These are phyloP conservation scores for Agelastica alni DNA, from an alignment of 2,888 invertebrate species.

Conservation along the genomic window DNA sequence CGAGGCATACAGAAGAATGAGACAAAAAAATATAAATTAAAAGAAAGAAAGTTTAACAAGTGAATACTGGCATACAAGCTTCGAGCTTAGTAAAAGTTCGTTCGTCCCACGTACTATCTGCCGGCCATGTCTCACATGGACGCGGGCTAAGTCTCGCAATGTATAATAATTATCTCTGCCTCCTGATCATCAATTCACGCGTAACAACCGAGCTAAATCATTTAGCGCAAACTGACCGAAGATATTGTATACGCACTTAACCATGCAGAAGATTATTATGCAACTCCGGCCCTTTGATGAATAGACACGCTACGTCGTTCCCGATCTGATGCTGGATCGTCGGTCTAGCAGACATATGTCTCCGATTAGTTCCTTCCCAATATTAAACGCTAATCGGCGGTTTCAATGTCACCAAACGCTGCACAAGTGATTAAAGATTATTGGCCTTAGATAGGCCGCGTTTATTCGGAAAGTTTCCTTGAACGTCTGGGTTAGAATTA, in stretches of 20 bases:
- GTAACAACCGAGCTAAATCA: slow-evolving; percentile 53
- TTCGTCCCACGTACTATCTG: slow-evolving; percentile 3
- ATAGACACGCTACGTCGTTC: slow-evolving; percentile 22
- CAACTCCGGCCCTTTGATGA: slow-evolving; percentile 34
- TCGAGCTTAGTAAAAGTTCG: no score
- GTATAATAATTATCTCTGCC: slow-evolving; percentile 47
- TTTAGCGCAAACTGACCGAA: slow-evolving; percentile 47
- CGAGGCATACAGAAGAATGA: no score
- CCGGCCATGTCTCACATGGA: slow-evolving; percentile 7
- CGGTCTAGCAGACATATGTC: slow-evolving; percentile 18
- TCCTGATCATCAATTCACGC: slow-evolving; percentile 54
- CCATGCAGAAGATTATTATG: slow-evolving; percentile 37
- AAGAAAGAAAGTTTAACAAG: no score
- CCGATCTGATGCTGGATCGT: slow-evolving; percentile 6
- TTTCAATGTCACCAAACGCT: slow-evolving; percentile 13
- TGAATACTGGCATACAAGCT: no score
- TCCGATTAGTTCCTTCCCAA: slow-evolving; percentile 21
- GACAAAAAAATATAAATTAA: no score
- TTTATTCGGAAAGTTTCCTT: no score
- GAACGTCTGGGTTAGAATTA: no score
- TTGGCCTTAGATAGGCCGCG: no score
- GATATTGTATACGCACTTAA: slow-evolving; percentile 34
- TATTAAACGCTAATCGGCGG: slow-evolving; percentile 16
- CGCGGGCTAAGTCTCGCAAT: slow-evolving; percentile 20
- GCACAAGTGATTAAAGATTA: no score